Conservation (phyloP, 2,888 invertebrate genomes). For the Ochropacha duplaris region DNA sequence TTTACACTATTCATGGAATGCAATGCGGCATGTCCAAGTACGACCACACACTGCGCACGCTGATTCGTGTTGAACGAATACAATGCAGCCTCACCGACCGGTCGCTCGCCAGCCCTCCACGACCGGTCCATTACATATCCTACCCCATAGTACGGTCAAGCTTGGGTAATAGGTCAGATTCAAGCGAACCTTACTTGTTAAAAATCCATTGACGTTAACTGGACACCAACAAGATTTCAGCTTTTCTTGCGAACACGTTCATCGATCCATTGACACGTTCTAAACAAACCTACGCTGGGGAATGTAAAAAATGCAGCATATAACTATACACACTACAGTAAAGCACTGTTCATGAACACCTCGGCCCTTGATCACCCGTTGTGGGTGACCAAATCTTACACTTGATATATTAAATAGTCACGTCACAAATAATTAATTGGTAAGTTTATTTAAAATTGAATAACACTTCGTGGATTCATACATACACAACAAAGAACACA, state of each 20-base stretch:
- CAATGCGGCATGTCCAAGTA: not conserved
- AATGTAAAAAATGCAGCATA: slow-evolving; percentile 8
- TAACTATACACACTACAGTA: not conserved
- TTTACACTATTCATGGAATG: not conserved
- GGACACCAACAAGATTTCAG: slow-evolving; percentile 11
- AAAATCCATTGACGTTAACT: slow-evolving; percentile 57
- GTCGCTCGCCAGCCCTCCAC: slow-evolving; percentile 20
- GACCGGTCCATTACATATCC: slow-evolving; percentile 47
- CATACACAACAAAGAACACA: not conserved
- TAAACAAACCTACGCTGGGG: not conserved
- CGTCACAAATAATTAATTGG: not conserved
- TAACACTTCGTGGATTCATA: not conserved
- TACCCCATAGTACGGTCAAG: slow-evolving; percentile 30
- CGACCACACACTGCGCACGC: slow-evolving; percentile 9
- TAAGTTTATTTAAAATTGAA: not conserved
- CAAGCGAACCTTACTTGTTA: slow-evolving; percentile 57
- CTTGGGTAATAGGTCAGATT: slow-evolving; percentile 16
- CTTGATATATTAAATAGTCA: not conserved
- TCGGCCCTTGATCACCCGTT: not conserved
- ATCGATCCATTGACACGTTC: slow-evolving; percentile 1
- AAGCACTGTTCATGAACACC: not conserved
- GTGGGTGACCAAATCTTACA: not conserved
- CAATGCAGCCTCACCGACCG: slow-evolving; percentile 19
- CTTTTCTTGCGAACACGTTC: slow-evolving; percentile 4
- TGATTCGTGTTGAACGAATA: not conserved